phyloP scores from a whole-genome alignment of 2,797 vertebrate genomes.

The Amphiprion clarkii region DNA sequence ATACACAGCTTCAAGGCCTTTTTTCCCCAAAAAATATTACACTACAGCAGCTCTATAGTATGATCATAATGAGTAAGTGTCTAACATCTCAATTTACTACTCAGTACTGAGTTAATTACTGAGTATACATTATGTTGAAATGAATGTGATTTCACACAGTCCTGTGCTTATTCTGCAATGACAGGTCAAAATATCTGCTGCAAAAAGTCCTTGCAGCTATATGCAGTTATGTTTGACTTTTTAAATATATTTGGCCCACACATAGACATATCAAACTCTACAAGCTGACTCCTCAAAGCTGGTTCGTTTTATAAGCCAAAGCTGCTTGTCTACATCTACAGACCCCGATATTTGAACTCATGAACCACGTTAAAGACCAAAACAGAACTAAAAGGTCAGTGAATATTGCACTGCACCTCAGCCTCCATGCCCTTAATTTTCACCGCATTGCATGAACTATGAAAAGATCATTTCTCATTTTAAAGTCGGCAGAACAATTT shows the following conservation, averaged over 20 bases:
- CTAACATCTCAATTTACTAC: not conserved
- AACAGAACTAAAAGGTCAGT: slow-evolving; percentile 58
- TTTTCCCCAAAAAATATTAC: too few species aligned
- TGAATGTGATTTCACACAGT: too few species aligned
- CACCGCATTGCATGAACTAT: slow-evolving; percentile 14
- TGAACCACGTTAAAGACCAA: slow-evolving; percentile 11
- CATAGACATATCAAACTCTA: not conserved
- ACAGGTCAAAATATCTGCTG: not conserved
- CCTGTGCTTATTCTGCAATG: not conserved
- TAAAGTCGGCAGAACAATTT: slow-evolving; percentile 10
- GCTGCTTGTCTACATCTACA: slow-evolving; percentile 9
- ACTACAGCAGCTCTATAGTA: too few species aligned
- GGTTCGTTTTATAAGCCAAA: not conserved
- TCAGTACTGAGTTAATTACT: not conserved
- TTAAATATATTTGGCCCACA: not conserved
- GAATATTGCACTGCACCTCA: slow-evolving; percentile 38
- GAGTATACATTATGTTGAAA: too few species aligned
- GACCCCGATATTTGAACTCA: slow-evolving; percentile 6
- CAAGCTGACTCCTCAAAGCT: not conserved
- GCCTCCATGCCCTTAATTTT: slow-evolving; percentile 33
- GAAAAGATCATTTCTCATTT: slow-evolving; percentile 37
- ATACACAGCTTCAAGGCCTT: too few species aligned
- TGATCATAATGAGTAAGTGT: too few species aligned
- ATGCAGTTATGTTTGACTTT: not conserved
- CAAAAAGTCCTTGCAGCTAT: not conserved